Base-by-base conservation (phyloP, 2,113 vertebrate genomes). In the Lophura nycthemera region DNA sequence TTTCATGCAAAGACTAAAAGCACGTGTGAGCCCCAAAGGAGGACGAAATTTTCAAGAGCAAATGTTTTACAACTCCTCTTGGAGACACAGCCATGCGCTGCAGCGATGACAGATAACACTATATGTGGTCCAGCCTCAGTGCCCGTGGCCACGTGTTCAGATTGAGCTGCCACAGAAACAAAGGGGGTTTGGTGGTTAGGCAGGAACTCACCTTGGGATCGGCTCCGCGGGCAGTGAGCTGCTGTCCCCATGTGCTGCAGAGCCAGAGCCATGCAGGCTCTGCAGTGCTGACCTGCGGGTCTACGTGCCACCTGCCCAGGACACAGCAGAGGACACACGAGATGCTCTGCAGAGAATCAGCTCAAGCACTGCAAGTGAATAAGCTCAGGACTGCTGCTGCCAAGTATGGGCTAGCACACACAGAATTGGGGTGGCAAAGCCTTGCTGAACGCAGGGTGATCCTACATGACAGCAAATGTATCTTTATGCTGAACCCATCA, bases 61-160 rank as follows among this genome's bases (percentile, higher is more conserved):
- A 89, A 15, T 82, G 36, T 69, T 82, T 43, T 72, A 69, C 89
- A 70, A 47, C 74, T 66, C n/a, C 50, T 83, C 85, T 70, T 92
- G 75, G 78, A 91, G 87, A 75, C 40, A 38, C 22, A 36, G 7
- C 16, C 83, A 42, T 16, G n/a, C 38, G 75, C 77, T 0, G 6
- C 57, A 69, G 32, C 0, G 0, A 57, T 32, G 75, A 89, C 74
- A 85, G 71, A 76, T 50, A 75, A 72, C 0, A 4, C 75, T 56
- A 47, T 8, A 42, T 4, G 5, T 71, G 72, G 79, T 42, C 90
- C 75, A 87, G 91, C 47, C 88, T 91, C 90, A 82, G 64, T 61
- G 82, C 88, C 79, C 79, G 10, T 10, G 43, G 88, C 75, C 78
- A 91, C 79, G 93, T 88, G 64, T 73, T 85, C 83, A 47, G 38